Percentiles rank a stretch among this genome's conserved stretches.
Conservation (phyloP, 2,888 invertebrate species). For the Cryptocephalus moraei region DNA sequence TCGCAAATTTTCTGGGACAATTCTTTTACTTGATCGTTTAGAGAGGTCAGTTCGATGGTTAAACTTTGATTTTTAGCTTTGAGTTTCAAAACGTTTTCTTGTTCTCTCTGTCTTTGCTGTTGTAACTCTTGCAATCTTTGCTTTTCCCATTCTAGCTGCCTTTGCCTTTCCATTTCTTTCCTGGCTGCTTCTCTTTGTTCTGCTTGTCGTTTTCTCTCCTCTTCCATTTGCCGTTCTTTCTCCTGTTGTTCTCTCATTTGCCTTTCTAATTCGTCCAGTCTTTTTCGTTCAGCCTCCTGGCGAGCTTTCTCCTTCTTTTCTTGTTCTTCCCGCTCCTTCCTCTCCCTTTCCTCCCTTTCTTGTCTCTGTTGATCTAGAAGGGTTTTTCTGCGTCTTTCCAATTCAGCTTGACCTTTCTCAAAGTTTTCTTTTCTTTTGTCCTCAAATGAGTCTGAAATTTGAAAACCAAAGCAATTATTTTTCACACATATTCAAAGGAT, state of each 20-base stretch:
- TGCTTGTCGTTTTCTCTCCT: conserved; percentile 57
- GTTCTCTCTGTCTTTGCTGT: conserved; percentile 74
- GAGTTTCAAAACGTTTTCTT: conserved; percentile 71
- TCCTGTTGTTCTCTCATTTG: conserved; percentile 72
- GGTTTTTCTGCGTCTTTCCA: conserved; percentile 81
- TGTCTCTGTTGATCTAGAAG: conserved; percentile 83
- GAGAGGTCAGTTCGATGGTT: conserved; percentile 64
- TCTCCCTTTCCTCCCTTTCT: conserved; percentile 85
- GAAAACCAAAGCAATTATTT: neutral
- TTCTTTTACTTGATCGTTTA: conserved; percentile 54
- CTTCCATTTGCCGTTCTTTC: conserved; percentile 62
- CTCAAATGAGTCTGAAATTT: conserved; percentile 66
- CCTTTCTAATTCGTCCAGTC: conserved; percentile 79
- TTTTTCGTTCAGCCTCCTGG: conserved; percentile 60
- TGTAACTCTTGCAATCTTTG: conserved; percentile 71
- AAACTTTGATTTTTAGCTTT: conserved; percentile 82
- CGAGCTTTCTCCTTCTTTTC: conserved; percentile 77
- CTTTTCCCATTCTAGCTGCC: conserved; percentile 94
- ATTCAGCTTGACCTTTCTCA: conserved; percentile 94
- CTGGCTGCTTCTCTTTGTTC: conserved; percentile 74
- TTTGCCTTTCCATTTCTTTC: conserved; percentile 87
- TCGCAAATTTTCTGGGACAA: conserved; percentile 72
- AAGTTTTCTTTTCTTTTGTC: conserved; percentile 96
- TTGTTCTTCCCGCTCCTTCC: conserved; percentile 84
- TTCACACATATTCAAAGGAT: neutral